Conservation (phyloP, 2,113 vertebrate species). For the Danio rerio region GRCz12tu NC_133185.1:31361501-31362000, state of each 20-base stretch:
- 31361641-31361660: constrained; percentile 25
- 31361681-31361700: constrained; percentile 44
- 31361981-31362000: too few species aligned
- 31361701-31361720: constrained; percentile 62
- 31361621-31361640: constrained; percentile 20
- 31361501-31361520: background rate
- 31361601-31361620: constrained; percentile 9
- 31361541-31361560: background rate
- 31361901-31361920: too few species aligned
- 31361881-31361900: constrained; percentile 10
- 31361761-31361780: constrained; percentile 46
- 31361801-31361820: background rate
- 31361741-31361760: constrained; percentile 61
- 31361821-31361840: background rate
- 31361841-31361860: background rate
- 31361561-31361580: constrained; percentile 10
- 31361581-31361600: constrained; percentile 33
- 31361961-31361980: too few species aligned
- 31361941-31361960: background rate
- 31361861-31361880: constrained; percentile 12
- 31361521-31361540: background rate
- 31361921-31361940: background rate
- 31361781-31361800: background rate
- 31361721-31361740: constrained; percentile 63
- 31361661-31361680: constrained; percentile 56